These are phyloP conservation scores for Asobara japonica DNA, from an alignment of 1,140 invertebrate genomes.

Conservation along the genomic window DNA sequence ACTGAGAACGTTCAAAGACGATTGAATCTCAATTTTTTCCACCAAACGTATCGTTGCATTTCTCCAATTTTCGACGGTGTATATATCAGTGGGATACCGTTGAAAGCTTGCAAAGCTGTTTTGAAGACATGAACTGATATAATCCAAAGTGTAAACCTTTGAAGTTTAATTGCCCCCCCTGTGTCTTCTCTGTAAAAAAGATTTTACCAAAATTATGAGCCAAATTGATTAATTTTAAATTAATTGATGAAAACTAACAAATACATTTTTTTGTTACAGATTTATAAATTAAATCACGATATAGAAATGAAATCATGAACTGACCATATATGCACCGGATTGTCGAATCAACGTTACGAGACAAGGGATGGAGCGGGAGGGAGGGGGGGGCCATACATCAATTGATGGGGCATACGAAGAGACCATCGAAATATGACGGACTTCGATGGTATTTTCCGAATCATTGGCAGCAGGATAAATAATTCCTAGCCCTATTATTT, in stretches of 20 bases:
- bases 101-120: no score
- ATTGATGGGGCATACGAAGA: background rate
- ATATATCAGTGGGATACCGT: no score
- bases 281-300: slow-evolving; percentile 1
- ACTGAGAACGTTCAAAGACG: no score
- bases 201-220: background rate
- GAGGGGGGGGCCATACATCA: background rate
- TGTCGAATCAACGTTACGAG: background rate
- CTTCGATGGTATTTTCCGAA: background rate
- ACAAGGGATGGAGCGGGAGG: background rate
- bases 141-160: no score
- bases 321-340: background rate
- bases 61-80: no score
- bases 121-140: no score
- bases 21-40: no score
- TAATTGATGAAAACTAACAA: no score
- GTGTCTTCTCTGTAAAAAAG: no score
- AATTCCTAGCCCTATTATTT: background rate
- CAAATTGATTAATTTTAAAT: background rate
- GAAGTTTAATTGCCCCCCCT: no score
- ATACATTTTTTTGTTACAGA: background rate
- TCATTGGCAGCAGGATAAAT: background rate
- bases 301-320: background rate
- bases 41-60: no score
- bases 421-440: background rate